Base-by-base conservation (phyloP, 2,888 invertebrate species). In the Mythimna loreyi region DNA sequence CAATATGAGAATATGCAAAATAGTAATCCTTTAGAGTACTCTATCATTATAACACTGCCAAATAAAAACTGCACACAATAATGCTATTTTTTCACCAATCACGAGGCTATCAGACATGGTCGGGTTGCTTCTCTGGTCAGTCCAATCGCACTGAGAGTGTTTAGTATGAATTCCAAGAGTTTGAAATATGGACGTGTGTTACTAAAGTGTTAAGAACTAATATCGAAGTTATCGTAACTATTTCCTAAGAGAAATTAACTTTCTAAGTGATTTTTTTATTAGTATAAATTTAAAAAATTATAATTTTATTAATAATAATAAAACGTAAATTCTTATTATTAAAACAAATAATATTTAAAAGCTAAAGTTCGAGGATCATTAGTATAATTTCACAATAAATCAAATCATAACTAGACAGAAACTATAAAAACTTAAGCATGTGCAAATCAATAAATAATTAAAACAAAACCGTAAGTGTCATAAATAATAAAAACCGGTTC, bases 1-100 rank as follows among this genome's bases (percentile, higher is more conserved):
- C 23, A 2, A 9, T 60, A 61, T 77, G 85, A 84, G 74, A 78
- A 75, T 21, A 52, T 8, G 45, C n/a, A 57, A 69, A 66, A 52
- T 82, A 56, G 86, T 86, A 85, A 40, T 55, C 7, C 7, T 30
- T 30, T 43, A 61, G 60, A 65, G 40, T 64, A 77, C 75, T 72
- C 76, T 80, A 84, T 81, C 78, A 78, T 61, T 83, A 78, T 82
- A 81, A 83, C 63, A 21, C 83, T 68, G 50, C 85, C 57, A 71
- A 84, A 82, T 86, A 52, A 58, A 84, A 64, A 63, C 16, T 28
- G 21, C 40, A 9, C 50, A 9, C 30, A 66, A 60, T 64, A 49
- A 5, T 55, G 19, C 25, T 72, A 74, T 63, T 64, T 63, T 62
- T 59, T 63, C 36, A 62, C 28, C 62, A 53, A 73, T 64, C 50